Base-by-base conservation (phyloP, 2,113 vertebrate species). In the Chamaetylas fuelleborni region DNA sequence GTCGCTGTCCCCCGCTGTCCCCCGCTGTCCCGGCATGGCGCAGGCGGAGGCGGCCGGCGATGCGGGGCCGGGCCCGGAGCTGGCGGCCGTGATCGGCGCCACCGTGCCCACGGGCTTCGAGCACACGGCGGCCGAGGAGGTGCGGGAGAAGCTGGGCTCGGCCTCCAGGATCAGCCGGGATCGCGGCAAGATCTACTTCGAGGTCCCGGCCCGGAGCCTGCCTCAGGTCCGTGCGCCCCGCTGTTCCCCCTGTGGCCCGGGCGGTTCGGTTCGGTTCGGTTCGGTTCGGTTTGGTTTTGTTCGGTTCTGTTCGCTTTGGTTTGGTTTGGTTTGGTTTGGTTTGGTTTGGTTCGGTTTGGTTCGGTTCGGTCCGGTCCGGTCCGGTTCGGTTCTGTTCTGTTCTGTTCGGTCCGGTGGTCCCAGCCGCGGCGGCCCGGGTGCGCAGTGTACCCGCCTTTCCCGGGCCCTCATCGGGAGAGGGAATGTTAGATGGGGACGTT, bases 91-190 rank as follows among this genome's bases (percentile, higher is more conserved):
- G 40, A 96, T 99, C 62, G 99, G 99, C 82, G 99, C 99, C 23
- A 99, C 99, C 4, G 99, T 99, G 40, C 99, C 99, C 33, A 99
- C 99, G 14, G 99, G 99, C 1, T 99, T 99, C 91, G 99, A 99
- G 94, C 97, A 97, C 84, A 99, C 98, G 50, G 99, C 99, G 50
- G 99, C 99, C 28, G 99, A 98, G 56, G 99, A 99, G 97, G 98
- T 99, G 83, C 97, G 97, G 81, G 99, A 99, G 96, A 99, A 99
- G 88, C 98, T 99, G 38, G 98, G 98, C 25, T 98, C 98, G 94
- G 34, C 98, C 98, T 81, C 98, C 94, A 84, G 98, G 33, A 69
- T 99, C 90, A 99, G 99, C 97, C 99, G 97, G 97, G 99, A 99
- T 88, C 98, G 99, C 13, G 99, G 99, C 40, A 99, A 99, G 65